Evolutionary conservation across 2,888 invertebrate species (phyloP), one percentile per base, ranked within the genome.

Genomic region (Pyralis farinalis): DNA sequence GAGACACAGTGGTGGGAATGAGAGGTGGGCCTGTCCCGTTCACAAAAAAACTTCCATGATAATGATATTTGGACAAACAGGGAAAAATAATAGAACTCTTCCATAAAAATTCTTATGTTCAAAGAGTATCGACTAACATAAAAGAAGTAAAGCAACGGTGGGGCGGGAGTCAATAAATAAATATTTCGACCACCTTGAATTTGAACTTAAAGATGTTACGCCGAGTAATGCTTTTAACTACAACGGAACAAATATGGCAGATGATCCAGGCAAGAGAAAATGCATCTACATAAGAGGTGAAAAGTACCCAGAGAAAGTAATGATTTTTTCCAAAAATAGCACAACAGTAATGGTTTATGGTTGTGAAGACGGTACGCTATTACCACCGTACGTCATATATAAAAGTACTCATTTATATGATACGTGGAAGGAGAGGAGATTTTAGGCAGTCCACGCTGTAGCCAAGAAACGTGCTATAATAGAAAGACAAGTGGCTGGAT

Each of bases 241-340:
- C 47, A 70, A 74, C 41, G 68, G 72, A 43, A 59, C 66, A 1
- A 71, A 71, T 34, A 39, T 77, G 5, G 42, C 50, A 7, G 72
- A 73, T 41, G 67, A 79, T 35, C 66, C 69, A 10, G 71, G 67
- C 1, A 53, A 49, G 31, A 56, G 55, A 34, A 42, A 55, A 32
- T 32, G 16, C n/a, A 47, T 68, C 20, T 40, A 40, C 20, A 56
- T 55, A 16, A n/a, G 42, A 46, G 63, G 41, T 1, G 36, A 32
- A 16, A 16, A 11, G 22, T 37, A 42, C 12, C 41, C 41, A 1
- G 43, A 44, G 11, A 44, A 42, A 22, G 40, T 37, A 4, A 42
- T 38, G 38, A 44, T 44, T 16, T 38, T 38, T 38, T 40, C 42
- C 7, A 44, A 44, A 30, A 39, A 42, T 33, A 20, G 40, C 8